phyloP scores from a whole-genome alignment of 2,113 vertebrate species.

The Salvelinus sp. region DNA sequence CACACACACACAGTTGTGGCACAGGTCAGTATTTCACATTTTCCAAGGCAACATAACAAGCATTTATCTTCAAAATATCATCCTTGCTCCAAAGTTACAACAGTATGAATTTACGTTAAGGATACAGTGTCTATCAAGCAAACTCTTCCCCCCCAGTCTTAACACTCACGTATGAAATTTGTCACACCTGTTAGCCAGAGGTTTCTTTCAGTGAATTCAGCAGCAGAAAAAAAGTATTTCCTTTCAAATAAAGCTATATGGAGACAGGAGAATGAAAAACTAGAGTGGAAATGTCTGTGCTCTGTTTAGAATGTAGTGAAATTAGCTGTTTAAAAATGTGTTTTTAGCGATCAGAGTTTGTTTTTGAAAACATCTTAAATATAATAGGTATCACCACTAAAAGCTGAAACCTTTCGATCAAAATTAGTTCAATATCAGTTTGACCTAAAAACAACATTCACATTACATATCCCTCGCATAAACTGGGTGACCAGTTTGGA shows the following conservation, averaged over 20 bases:
- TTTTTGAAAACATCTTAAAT: neutral
- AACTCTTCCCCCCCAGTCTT: neutral
- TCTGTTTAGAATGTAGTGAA: too few species aligned
- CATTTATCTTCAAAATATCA: neutral
- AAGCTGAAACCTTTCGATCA: too few species aligned
- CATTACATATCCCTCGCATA: too few species aligned
- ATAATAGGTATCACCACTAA: too few species aligned
- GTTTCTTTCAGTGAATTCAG: neutral
- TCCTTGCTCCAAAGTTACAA: too few species aligned
- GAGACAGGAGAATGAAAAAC: neutral
- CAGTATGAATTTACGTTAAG: too few species aligned
- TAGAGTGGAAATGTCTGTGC: neutral
- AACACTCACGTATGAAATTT: constrained; percentile 14
- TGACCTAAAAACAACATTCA: too few species aligned
- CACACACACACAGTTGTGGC: neutral
- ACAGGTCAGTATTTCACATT: neutral
- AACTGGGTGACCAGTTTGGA: too few species aligned
- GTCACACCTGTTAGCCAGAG: constrained; percentile 12
- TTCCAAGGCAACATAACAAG: neutral
- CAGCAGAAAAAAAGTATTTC: neutral
- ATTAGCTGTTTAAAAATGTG: too few species aligned
- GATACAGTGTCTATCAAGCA: too few species aligned
- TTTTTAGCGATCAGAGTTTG: neutral
- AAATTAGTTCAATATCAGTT: too few species aligned
- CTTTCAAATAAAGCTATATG: neutral